A percentile compares a stretch with the other conserved stretches of the same genome.
Evolutionary conservation across 2,888 invertebrate genomes (phyloP).

Genomic region (Clistopyga incitator): DNA sequence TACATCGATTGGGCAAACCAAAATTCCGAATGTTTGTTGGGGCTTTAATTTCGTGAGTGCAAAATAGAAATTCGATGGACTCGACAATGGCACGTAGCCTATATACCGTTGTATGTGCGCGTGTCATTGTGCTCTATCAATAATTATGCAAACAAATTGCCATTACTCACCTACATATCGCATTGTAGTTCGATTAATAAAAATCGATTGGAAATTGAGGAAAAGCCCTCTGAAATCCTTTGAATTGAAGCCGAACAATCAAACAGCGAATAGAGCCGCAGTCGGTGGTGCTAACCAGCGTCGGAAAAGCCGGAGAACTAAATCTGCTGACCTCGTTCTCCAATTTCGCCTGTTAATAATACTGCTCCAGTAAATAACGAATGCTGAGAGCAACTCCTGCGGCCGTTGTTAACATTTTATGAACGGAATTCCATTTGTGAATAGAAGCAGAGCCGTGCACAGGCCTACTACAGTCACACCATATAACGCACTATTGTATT

Average conservation of each 20-base stretch:
- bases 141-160: slow-evolving; percentile 11
- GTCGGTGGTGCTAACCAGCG: not conserved
- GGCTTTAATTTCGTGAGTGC: slow-evolving; percentile 44
- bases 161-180: slow-evolving; percentile 15
- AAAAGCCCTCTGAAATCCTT: slow-evolving; percentile 15
- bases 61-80: slow-evolving; percentile 4
- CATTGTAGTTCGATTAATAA: slow-evolving; percentile 13
- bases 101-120: not conserved
- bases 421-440: slow-evolving; percentile 54
- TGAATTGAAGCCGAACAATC: slow-evolving; percentile 5
- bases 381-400: not conserved
- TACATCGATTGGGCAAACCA: not conserved
- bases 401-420: slow-evolving; percentile 55
- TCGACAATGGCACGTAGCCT: not conserved
- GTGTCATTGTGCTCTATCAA: slow-evolving; percentile 7
- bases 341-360: slow-evolving; percentile 59
- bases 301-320: slow-evolving; percentile 38
- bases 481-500: slow-evolving; percentile 33
- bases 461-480: not conserved
- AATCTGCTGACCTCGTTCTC: slow-evolving; percentile 62
- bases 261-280: not conserved
- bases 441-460: not conserved
- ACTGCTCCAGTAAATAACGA: slow-evolving; percentile 57
- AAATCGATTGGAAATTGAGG: not conserved
- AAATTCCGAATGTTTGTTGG: slow-evolving; percentile 4